A percentile compares a stretch with the other conserved stretches of the same genome.
phyloP scores from a whole-genome alignment of 2,888 invertebrate species.

The Oligia fasciuncula region DNA sequence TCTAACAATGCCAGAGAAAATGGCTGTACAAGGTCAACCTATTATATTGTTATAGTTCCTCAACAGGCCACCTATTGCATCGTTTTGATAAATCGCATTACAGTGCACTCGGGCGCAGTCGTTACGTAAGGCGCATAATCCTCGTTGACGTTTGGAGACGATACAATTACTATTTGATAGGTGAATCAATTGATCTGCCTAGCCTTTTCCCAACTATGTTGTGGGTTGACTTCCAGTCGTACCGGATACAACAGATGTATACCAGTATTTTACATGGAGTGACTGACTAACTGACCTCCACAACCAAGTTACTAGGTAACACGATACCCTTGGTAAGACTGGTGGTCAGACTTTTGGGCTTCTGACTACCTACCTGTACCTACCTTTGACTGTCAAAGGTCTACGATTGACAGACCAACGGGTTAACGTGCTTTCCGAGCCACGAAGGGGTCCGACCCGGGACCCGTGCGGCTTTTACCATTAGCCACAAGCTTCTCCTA shows the following conservation, averaged over 20 bases:
- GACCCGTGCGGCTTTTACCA: not conserved
- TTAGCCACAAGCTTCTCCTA: not conserved
- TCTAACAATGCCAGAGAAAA: conserved; percentile 36
- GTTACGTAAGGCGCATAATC: conserved; percentile 43
- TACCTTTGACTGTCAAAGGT: not conserved
- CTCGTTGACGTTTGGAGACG: conserved; percentile 16
- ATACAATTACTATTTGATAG: conserved; percentile 13
- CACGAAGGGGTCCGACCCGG: not conserved
- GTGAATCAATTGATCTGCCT: not conserved
- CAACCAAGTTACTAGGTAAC: not conserved
- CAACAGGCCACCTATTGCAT: conserved; percentile 45
- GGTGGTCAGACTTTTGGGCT: not conserved
- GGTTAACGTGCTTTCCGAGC: not conserved
- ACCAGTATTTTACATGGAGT: not conserved
- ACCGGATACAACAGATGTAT: not conserved
- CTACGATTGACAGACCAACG: not conserved
- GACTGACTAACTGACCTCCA: not conserved
- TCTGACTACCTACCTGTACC: not conserved
- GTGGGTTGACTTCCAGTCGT: not conserved
- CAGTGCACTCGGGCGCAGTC: conserved; percentile 32
- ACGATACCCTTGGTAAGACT: not conserved
- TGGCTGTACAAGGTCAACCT: conserved; percentile 39
- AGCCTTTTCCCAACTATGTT: not conserved
- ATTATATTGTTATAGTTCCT: conserved; percentile 47
- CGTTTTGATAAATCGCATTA: conserved; percentile 51